Conservation (phyloP, 2,113 vertebrate species). For the Brachirus orientalis region DNA sequence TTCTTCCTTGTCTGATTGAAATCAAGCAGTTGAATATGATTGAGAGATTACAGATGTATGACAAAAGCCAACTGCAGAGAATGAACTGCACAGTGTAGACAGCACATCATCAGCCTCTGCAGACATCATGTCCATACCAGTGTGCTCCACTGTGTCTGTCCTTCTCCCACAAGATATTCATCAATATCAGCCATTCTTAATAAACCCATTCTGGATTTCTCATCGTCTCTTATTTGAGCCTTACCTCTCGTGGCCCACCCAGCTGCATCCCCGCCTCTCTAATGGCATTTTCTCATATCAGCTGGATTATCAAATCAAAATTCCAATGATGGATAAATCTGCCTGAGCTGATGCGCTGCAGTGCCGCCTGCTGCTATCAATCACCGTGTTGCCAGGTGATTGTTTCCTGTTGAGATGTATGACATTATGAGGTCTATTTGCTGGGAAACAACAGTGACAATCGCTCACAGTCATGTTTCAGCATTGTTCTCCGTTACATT, state of each 20-base stretch:
- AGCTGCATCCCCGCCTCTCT: slow-evolving; percentile 53
- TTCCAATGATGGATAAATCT: slow-evolving; percentile 78
- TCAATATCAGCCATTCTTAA: slow-evolving; percentile 63
- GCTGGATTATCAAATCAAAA: slow-evolving; percentile 73
- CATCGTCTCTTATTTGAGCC: slow-evolving; percentile 57
- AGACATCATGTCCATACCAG: slow-evolving; percentile 30
- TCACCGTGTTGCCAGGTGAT: slow-evolving; percentile 74
- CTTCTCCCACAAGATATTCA: slow-evolving; percentile 41
- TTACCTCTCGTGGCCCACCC: slow-evolving; percentile 31
- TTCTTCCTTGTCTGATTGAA: slow-evolving; percentile 27
- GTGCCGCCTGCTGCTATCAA: slow-evolving; percentile 65
- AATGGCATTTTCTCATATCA: slow-evolving; percentile 70
- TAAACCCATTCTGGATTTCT: slow-evolving; percentile 61
- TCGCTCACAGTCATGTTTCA: slow-evolving; percentile 70
- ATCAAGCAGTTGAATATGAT: slow-evolving; percentile 49
- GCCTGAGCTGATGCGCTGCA: slow-evolving; percentile 58
- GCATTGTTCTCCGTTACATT: slow-evolving; percentile 17
- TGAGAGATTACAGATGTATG: slow-evolving; percentile 48
- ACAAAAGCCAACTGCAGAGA: slow-evolving; percentile 32
- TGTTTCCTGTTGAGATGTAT: slow-evolving; percentile 64
- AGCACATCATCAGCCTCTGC: slow-evolving; percentile 28
- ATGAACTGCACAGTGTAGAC: slow-evolving; percentile 18
- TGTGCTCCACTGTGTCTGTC: slow-evolving; percentile 30
- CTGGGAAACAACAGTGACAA: slow-evolving; percentile 62
- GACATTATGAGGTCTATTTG: slow-evolving; percentile 74